Percentiles rank a stretch among this genome's conserved stretches.
Evolutionary conservation across 1,140 invertebrate species (phyloP).

Genomic region (Drusus annulatus): DNA sequence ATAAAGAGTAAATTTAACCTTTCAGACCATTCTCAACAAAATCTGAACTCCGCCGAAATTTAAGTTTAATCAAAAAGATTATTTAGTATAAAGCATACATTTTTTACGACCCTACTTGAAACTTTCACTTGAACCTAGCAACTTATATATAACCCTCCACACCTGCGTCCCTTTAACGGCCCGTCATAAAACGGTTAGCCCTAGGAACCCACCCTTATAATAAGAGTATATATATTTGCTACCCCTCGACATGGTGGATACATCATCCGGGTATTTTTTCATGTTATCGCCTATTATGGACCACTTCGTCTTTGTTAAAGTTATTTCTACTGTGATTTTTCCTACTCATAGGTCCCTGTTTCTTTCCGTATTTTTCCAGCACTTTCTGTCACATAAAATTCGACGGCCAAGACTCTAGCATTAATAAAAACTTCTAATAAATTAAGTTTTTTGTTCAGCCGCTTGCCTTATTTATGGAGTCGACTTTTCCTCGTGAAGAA

Average conservation of each 20-base stretch:
- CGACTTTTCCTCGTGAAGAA: not conserved
- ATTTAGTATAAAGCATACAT: no score
- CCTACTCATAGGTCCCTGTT: conserved; percentile 26
- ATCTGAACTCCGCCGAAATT: no score
- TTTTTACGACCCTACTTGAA: conserved; percentile 7
- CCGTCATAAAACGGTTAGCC: conserved; percentile 22
- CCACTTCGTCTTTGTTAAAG: conserved; percentile 50
- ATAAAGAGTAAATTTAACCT: no score
- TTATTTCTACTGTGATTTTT: conserved; percentile 49
- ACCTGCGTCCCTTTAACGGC: conserved; percentile 31
- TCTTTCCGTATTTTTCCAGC: conserved; percentile 24
- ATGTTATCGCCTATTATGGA: conserved; percentile 42
- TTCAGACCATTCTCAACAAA: no score
- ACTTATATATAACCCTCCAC: conserved; percentile 10
- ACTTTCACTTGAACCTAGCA: conserved; percentile 24
- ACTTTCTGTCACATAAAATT: conserved; percentile 44
- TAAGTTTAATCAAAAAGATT: no score
- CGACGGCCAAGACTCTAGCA: conserved; percentile 13
- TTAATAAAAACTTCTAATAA: conserved; percentile 50
- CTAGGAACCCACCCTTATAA: not conserved
- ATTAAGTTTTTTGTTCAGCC: conserved; percentile 46
- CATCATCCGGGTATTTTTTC: conserved; percentile 4
- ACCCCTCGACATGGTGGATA: not conserved
- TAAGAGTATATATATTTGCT: not conserved
- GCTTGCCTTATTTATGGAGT: conserved; percentile 40